Conservation (phyloP, 2,113 vertebrate species). For the Aspidoscelis tigris region DNA sequence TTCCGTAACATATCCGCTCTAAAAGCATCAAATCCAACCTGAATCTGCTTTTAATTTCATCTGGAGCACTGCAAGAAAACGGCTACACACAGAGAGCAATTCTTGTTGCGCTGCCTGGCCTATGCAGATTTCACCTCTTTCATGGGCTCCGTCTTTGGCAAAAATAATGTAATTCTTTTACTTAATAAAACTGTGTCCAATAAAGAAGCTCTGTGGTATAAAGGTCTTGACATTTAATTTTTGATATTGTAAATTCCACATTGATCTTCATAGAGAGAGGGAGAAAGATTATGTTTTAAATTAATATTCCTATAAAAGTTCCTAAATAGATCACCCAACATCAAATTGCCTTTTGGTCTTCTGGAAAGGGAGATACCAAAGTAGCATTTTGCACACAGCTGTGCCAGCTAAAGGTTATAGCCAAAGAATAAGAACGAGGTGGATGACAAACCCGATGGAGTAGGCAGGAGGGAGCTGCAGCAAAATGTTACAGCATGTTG, state of each 20-base stretch:
- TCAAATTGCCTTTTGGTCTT: neutral
- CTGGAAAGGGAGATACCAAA: accelerated
- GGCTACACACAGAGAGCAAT: too few species aligned
- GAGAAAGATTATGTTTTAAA: constrained; percentile 66
- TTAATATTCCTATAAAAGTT: constrained; percentile 40
- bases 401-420: neutral
- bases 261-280: constrained; percentile 49
- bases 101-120: too few species aligned
- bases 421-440: too few species aligned
- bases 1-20: too few species aligned
- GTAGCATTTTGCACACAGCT: accelerated
- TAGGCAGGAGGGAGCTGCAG: too few species aligned
- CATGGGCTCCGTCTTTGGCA: neutral
- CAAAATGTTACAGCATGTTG: too few species aligned
- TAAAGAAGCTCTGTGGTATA: constrained; percentile 57
- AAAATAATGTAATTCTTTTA: constrained; percentile 49
- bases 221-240: constrained; percentile 73
- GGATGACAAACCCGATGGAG: too few species aligned
- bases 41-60: too few species aligned
- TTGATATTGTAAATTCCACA: constrained; percentile 65
- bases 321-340: accelerated
- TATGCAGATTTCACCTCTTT: neutral
- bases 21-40: too few species aligned
- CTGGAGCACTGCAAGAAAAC: too few species aligned
- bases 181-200: constrained; percentile 61